Evolutionary conservation across 2,797 vertebrate species (phyloP), one percentile per base, ranked within the genome.

Genomic region (Schizopygopsis malacanthus): DNA sequence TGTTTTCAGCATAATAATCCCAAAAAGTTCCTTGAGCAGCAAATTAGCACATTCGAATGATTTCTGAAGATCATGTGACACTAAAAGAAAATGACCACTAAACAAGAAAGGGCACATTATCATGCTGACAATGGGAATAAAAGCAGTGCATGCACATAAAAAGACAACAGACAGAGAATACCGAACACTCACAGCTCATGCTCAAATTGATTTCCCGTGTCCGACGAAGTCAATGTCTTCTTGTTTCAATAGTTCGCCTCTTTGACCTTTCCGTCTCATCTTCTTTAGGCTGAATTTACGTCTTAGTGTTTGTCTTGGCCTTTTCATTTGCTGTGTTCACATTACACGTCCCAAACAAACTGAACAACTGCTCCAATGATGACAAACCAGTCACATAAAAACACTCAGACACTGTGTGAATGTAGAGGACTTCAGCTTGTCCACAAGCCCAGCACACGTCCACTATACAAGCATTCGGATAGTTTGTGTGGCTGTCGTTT

Each of bases 131-230:
- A 15, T 33, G 45, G 20, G 18, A 82, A 25, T 25, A 50, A 65
- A 52, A 28, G 72, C 47, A 73, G 43, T 13, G 13, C 69, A 82
- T 82, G 63, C 77, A n/a, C 85, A 84, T 22, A 65, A 18, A 75
- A 54, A 22, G 39, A 50, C 65, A 75, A 63, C 59, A 75, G 39
- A 43, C 28, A 41, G 28, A 63, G 43, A 20, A 84, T 84, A 72
- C 87, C 89, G 88, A 93, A 94, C 93, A 94, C 90, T 90, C 90
- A 93, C 94, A 90, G 90, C 92, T 93, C 92, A 92, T 91, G 92
- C 94, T 94, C 92, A 92, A 94, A 95, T 95, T 94, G 93, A 95
- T 95, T 95, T 95, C 91, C 54, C 93, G 93, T 90, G 92, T 92
- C 92, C 93, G 91, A 92, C 92, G 91, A 93, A 94, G 91, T 90